These are phyloP conservation scores for Epizoanthus rinbou DNA, from an alignment of 92 coral and sea anemone genomes.

Conservation along the genomic window DNA sequence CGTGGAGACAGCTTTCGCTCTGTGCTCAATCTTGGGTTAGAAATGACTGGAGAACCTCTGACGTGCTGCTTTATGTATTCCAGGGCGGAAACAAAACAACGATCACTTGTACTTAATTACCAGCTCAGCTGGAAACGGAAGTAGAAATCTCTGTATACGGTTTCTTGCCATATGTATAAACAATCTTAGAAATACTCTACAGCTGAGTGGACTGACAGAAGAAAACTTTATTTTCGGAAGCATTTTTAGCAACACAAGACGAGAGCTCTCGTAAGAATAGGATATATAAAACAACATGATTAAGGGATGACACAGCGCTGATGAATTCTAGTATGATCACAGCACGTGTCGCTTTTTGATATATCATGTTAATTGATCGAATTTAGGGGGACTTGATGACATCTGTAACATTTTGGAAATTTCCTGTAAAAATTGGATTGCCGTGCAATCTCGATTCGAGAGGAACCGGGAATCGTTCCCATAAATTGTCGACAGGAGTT, in stretches of 20 bases:
- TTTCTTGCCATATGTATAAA: conserved; percentile 18
- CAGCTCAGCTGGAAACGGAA: conserved; percentile 37
- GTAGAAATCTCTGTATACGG: conserved; percentile 12
- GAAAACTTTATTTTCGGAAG: not conserved
- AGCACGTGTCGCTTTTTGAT: conserved; percentile 19
- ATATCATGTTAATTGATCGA: conserved; percentile 28
- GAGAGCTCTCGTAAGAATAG: not conserved
- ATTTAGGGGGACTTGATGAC: conserved; percentile 31
- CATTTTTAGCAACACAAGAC: not conserved
- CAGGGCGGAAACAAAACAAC: conserved; percentile 33
- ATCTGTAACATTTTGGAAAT: conserved; percentile 36
- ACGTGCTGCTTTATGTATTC: conserved; percentile 26
- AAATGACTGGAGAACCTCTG: not conserved
- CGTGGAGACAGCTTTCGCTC: not conserved
- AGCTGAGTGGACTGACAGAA: not conserved
- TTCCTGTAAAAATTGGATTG: conserved; percentile 44
- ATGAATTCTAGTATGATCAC: not conserved
- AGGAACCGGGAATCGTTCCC: conserved; percentile 11
- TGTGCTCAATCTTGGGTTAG: not conserved
- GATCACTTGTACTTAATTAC: conserved; percentile 37
- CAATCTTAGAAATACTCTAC: not conserved
- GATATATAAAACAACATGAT: not conserved
- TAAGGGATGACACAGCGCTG: not conserved
- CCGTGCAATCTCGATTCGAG: not conserved
- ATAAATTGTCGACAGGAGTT: not conserved